Evolutionary conservation across 2,113 vertebrate genomes (phyloP), one percentile per base, ranked within the genome.

Genomic region (Epinephelus cyanopodus): DNA sequence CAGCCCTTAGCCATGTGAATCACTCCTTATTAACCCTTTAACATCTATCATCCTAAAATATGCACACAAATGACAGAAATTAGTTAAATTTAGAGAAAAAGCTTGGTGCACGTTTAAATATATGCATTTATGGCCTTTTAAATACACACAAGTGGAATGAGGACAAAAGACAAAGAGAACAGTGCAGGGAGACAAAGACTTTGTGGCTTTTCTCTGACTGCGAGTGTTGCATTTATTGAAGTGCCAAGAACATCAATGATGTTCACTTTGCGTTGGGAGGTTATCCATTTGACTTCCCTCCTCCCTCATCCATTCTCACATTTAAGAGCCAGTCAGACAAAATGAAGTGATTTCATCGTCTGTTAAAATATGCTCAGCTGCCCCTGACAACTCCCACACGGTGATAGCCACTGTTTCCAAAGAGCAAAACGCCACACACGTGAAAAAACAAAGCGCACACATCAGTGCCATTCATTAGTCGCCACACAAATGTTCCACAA

Each of bases 401-500:
- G 58, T 71, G 79, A 82, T 80, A 77, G 71, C 71, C 19, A 39
- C 14, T 63, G 65, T 70, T 73, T 76, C 47, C 66, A 75, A 81
- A 82, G 57, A 87, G 54, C 63, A 58, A 62, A 82, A 33, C 33
- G 54, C 11, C 75, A 58, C 50, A 75, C 71, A 47, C 19, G 5
- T 62, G 17, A 76, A 76, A 76, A 76, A 73, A 60, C 5, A 19
- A 21, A 62, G 21, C 68, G 33, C 65, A 25, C 65, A 76, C 78
- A 57, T 19, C 70, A 61, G 77, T 57, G 9, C 47, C 66, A 77
- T 81, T 88, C 81, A 82, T 81, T 83, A 68, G 50, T 69, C 64
- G 74, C 78, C 88, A 86, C 83, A 75, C 81, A 86, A 89, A 90
- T 87, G 89, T 92, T 86, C 62, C 90, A 91, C 87, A 91, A 93